Evolutionary conservation across 2,113 vertebrate genomes (phyloP).

Genomic region (Pogona vitticeps): DNA sequence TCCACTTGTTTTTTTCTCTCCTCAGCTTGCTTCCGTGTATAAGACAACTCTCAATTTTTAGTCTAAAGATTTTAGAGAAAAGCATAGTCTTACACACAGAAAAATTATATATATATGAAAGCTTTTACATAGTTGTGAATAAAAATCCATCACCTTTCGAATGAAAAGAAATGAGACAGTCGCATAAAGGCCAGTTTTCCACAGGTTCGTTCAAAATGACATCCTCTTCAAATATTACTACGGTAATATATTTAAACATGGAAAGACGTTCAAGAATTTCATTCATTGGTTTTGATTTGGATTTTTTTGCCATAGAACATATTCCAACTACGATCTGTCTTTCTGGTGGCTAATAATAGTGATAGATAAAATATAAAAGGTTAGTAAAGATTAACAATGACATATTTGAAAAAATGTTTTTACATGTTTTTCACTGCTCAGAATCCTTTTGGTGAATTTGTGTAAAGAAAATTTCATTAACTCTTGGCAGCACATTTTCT

Average conservation of each 20-base stretch:
- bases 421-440: neutral
- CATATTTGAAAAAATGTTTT: conserved; percentile 1
- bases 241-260: conserved; percentile 90
- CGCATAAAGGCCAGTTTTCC: conserved; percentile 89
- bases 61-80: too few species aligned
- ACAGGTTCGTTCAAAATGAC: conserved; percentile 87
- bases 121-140: neutral
- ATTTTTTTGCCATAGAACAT: conserved; percentile 93
- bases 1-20: too few species aligned
- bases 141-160: conserved; percentile 83
- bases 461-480: too few species aligned
- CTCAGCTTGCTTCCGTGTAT: too few species aligned
- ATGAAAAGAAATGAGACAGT: conserved; percentile 93
- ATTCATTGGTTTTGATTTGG: conserved; percentile 92
- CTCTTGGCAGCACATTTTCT: too few species aligned
- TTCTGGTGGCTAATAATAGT: conserved; percentile 83
- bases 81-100: too few species aligned
- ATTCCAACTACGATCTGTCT: conserved; percentile 90
- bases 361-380: neutral
- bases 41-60: too few species aligned
- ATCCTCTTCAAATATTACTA: conserved; percentile 89
- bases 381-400: neutral
- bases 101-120: neutral
- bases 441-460: too few species aligned
- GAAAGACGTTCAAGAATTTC: conserved; percentile 91